Base-by-base conservation (phyloP, 2,888 invertebrate species). In the Synergus itoensis region DNA sequence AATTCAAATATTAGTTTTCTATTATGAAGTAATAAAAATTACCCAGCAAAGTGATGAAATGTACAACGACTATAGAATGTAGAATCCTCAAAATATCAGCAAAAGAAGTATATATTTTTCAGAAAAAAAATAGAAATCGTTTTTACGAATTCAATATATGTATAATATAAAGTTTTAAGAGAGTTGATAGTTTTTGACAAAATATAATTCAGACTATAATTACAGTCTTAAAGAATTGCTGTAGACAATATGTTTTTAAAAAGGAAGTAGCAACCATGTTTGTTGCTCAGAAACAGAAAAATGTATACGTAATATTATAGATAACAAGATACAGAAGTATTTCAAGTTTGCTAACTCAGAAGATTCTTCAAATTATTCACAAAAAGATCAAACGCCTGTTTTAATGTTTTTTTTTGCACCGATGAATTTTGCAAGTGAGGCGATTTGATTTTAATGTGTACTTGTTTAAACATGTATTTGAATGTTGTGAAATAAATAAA, bases 401-500 rank as follows among this genome's bases (percentile, higher is more conserved):
- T 11, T 28, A 14, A 14, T n/a, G n/a, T 62, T 62, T 62, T 57
- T 57, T 57, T 4, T 57, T 57, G 57, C 57, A 57, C 57, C 57
- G 9, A 57, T 57, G n/a, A 57, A 57, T 57, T 57, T 9, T 18
- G 57, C 57, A 62, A 62, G 21, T 28, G 5, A 62, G 60, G 53
- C 53, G 53, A 53, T 53, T 53, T 18, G 18, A 57, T 11, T 43
- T 36, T 43, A 11, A 9, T 11, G 18, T 57, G 57, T 57, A 9
- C 57, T 9, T 11, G 8, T 57, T 57, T 4, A 57, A 18, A 57
- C 18, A 18, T 62, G 28, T 62, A 62, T 62, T 14, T 28, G 0
- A 62, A 62, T 28, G 5, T 28, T 62, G 62, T 62, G 62, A 28
- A 62, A 62, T 14, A 62, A 62, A 62, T 62, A 28, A 57, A 57